Percentiles rank a stretch among this genome's conserved stretches.
Conservation (phyloP, 23 tunicate species). For the Clavelina lepadiformis region DNA sequence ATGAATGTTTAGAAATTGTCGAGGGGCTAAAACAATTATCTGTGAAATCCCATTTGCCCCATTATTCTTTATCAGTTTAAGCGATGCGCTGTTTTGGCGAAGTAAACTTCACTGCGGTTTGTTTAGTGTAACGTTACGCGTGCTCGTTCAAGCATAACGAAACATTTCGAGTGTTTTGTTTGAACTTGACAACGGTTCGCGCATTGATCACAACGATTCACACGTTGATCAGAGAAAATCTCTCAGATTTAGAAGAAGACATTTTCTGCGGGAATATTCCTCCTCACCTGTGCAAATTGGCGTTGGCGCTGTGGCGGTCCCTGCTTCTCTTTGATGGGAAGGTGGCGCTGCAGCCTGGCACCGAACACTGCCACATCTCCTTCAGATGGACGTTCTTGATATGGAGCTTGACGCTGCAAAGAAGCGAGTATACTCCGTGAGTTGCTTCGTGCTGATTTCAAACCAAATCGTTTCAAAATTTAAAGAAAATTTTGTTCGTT, state of each 20-base stretch:
- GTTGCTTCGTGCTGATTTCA: too few relatives aligned
- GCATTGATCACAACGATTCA: neutral
- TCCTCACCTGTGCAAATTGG: slow-evolving; percentile 81
- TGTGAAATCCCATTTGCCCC: too few relatives aligned
- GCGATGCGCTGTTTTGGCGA: too few relatives aligned
- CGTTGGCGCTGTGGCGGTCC: slow-evolving; percentile 90
- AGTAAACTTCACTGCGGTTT: too few relatives aligned
- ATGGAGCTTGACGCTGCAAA: slow-evolving; percentile 87
- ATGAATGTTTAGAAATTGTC: too few relatives aligned
- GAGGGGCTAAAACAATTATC: too few relatives aligned
- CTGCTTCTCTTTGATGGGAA: slow-evolving; percentile 94
- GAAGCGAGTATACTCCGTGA: too few relatives aligned
- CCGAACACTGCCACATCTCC: slow-evolving; percentile 91
- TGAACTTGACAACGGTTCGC: slow-evolving; percentile 1
- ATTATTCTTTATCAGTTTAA: too few relatives aligned
- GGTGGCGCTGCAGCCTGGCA: slow-evolving; percentile 81
- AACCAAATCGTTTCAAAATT: too few relatives aligned
- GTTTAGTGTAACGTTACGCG: neutral
- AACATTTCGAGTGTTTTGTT: neutral
- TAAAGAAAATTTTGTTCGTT: too few relatives aligned
- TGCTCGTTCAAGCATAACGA: neutral
- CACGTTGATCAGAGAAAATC: neutral
- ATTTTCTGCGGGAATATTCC: too few relatives aligned
- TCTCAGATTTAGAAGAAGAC: neutral
- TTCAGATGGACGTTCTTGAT: slow-evolving; percentile 95